Base-by-base conservation (phyloP, 2,888 invertebrate genomes). In the Dorcus parallelipipedus region DNA sequence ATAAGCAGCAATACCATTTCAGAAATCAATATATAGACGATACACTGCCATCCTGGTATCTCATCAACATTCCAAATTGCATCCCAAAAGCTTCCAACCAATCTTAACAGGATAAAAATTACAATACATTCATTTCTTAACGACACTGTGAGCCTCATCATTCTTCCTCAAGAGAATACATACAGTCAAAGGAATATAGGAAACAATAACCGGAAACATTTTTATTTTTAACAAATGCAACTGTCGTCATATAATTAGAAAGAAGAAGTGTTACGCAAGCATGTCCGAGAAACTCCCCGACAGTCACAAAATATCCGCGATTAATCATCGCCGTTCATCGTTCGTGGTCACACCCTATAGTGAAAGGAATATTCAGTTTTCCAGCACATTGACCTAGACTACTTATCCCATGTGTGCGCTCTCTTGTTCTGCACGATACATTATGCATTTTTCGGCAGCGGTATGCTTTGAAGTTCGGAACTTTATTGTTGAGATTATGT, bases 341-440 rank as follows among this genome's bases (percentile, higher is more conserved):
- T 20, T 26, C 33, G n/a, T 9, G n/a, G 49, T 9, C 49, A 49
- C 20, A 33, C 23, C 49, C 49, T 26, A 20, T 3, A 49, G 49
- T 49, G 49, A 49, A 49, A 49, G 49, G 49, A 9, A 10, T 49
- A 49, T 23, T 20, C 26, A 33, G 14, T 49, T 26, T 49, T 49
- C 9, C 23, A 49, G 49, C 8, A 26, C 49, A 49, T 49, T 49
- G 49, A 49, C 49, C 49, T 49, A 49, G 33, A 49, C 49, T 14
- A 42, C 5, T 42, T 14, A 42, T 42, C 42, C 14, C 14, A 42
- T 42, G 14, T 42, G 26, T 33, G 26, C 26, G 26, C 26, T 33
- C 26, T 33, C 26, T 33, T 33, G 26, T 7, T 33, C 6, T 6
- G 26, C 26, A 7, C 7, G 6, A 33, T 33, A 7, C 26, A 33